phyloP scores from a whole-genome alignment of 2,797 vertebrate species.

The Propithecus deckenii region DNA sequence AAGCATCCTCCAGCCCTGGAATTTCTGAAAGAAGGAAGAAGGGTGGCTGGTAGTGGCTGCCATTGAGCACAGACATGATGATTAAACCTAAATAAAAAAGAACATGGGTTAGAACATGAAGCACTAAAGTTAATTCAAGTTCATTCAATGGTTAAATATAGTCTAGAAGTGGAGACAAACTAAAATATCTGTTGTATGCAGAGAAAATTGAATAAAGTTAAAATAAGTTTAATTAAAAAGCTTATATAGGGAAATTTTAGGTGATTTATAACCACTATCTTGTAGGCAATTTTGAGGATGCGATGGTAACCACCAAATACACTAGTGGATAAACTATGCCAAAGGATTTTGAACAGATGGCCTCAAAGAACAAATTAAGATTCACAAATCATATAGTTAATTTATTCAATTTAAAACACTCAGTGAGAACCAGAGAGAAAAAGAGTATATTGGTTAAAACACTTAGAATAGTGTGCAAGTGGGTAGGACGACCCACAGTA shows the following conservation, averaged over 20 bases:
- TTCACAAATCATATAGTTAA: not conserved
- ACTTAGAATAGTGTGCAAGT: not conserved
- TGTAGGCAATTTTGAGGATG: not conserved
- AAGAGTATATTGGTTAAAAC: not conserved
- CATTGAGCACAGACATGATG: not conserved
- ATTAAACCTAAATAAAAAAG: not conserved
- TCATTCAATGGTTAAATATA: not conserved
- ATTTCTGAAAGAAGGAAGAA: slow-evolving; percentile 22
- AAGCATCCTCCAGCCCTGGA: not conserved
- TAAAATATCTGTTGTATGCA: not conserved
- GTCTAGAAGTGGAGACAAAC: not conserved
- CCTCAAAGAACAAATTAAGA: not conserved
- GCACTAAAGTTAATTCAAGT: not conserved
- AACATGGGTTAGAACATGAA: not conserved
- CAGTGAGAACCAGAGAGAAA: not conserved
- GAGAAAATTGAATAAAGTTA: not conserved
- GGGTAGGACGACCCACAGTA: not conserved
- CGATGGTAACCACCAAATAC: not conserved
- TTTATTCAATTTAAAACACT: not conserved
- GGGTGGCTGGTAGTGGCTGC: not conserved
- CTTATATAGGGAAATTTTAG: not conserved
- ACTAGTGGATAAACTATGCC: not conserved
- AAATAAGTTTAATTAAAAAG: not conserved
- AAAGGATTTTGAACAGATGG: not conserved
- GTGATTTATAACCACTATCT: not conserved